Conservation (phyloP, 1,140 invertebrate species). For the Caenorhabditis latens region DNA sequence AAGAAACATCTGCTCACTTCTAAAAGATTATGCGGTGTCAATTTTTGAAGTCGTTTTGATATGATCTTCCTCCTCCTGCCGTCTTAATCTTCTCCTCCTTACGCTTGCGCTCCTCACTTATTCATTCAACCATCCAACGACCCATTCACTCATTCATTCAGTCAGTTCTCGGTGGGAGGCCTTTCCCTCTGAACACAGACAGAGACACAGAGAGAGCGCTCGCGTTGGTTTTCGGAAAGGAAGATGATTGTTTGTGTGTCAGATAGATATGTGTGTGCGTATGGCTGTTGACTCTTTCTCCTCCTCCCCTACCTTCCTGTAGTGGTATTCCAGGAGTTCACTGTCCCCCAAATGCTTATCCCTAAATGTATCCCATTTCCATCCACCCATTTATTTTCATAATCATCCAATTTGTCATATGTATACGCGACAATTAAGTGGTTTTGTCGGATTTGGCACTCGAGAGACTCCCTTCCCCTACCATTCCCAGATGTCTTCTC, state of each 20-base stretch:
- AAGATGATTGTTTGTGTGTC: conserved; percentile 56
- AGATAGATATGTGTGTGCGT: conserved; percentile 56
- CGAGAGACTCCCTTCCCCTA: background rate
- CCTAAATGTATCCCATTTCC: background rate
- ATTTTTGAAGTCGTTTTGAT: conserved; percentile 34
- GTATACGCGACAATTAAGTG: conserved; percentile 40
- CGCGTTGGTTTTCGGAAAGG: conserved; percentile 51
- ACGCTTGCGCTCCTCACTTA: conserved; percentile 47
- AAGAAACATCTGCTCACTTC: background rate
- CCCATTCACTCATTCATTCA: conserved; percentile 55
- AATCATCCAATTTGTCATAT: conserved; percentile 26
- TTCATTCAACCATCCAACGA: conserved; percentile 55
- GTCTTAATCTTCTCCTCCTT: conserved; percentile 49
- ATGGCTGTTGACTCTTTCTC: conserved; percentile 53
- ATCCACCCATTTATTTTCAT: background rate
- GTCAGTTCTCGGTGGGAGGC: conserved; percentile 55
- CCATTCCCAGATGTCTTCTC: conserved; percentile 9
- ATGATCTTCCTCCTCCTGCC: background rate
- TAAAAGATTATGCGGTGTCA: background rate
- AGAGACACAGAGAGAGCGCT: conserved; percentile 46
- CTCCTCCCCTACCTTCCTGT: conserved; percentile 27
- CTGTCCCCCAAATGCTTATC: background rate
- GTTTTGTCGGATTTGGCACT: conserved; percentile 42
- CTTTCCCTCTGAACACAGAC: conserved; percentile 52
- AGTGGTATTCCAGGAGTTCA: conserved; percentile 47